Conservation (phyloP, 2,888 invertebrate genomes). For the Syritta pipiens region DNA sequence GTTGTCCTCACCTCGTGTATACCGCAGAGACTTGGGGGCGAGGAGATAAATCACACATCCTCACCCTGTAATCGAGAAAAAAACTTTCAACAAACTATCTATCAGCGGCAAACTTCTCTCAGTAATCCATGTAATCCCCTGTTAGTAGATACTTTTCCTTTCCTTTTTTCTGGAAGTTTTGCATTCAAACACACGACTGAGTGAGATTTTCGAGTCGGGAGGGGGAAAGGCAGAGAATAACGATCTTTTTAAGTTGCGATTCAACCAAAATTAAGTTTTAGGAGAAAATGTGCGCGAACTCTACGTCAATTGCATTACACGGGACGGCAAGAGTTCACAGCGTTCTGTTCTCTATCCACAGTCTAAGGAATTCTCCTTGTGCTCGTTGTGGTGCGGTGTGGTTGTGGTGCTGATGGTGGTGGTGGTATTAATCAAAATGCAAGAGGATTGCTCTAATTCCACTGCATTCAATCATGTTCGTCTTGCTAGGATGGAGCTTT, state of each 20-base stretch:
- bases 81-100: constrained; percentile 49
- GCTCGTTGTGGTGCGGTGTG: background rate
- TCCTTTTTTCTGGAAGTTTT: constrained; percentile 16
- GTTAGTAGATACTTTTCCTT: background rate
- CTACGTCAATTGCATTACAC: constrained; percentile 48
- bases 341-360: too few relatives aligned
- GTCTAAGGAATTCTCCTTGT: too few relatives aligned
- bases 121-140: constrained; percentile 18
- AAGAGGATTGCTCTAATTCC: constrained; percentile 52
- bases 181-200: constrained; percentile 16
- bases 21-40: background rate
- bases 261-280: constrained; percentile 57
- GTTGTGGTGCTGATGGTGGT: background rate
- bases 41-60: constrained; percentile 33
- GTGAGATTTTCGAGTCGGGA: background rate
- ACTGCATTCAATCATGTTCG: constrained; percentile 55
- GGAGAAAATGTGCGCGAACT: constrained; percentile 40
- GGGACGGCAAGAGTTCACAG: background rate
- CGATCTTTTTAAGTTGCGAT: constrained; percentile 36
- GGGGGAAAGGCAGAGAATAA: constrained; percentile 14
- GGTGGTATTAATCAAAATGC: constrained; percentile 53
- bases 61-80: constrained; percentile 4
- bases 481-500: constrained; percentile 31
- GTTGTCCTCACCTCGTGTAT: constrained; percentile 19
- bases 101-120: background rate